phyloP scores from a whole-genome alignment of 2,797 vertebrate species.

The Coregonus sp. region DNA sequence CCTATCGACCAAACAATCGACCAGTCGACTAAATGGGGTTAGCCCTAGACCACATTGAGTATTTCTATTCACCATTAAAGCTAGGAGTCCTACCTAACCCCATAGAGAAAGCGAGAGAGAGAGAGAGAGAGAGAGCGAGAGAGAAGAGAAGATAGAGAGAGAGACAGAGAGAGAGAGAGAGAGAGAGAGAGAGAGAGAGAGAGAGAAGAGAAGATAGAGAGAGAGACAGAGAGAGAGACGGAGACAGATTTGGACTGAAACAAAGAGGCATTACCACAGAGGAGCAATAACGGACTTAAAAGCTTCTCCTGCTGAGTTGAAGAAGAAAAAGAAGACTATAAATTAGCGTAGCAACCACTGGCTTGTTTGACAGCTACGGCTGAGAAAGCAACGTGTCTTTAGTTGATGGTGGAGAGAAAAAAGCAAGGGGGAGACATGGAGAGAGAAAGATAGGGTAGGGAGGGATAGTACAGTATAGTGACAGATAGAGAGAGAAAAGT shows the following conservation, averaged over 20 bases:
- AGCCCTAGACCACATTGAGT: too few species aligned
- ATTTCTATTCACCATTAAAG: conserved; percentile 8
- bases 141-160: conserved; percentile 12
- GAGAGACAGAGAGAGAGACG: conserved; percentile 13
- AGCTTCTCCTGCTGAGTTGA: conserved; percentile 68
- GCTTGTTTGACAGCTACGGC: conserved; percentile 59
- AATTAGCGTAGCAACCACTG: conserved; percentile 63
- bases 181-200: neutral
- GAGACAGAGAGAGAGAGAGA: conserved; percentile 20
- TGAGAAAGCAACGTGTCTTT: conserved; percentile 48
- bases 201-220: conserved; percentile 7
- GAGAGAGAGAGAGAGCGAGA: conserved; percentile 25
- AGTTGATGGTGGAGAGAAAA: conserved; percentile 47
- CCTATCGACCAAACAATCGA: too few species aligned
- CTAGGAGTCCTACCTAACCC: conserved; percentile 54
- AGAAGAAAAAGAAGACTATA: conserved; percentile 71
- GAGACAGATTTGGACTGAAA: conserved; percentile 46
- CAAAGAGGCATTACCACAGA: conserved; percentile 66
- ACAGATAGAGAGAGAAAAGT: conserved; percentile 18
- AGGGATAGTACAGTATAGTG: conserved; percentile 53
- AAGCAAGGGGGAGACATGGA: conserved; percentile 18
- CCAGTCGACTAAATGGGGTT: too few species aligned
- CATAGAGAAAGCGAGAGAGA: conserved; percentile 5
- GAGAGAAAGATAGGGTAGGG: conserved; percentile 13
- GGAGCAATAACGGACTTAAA: conserved; percentile 73